Percentiles rank a stretch among this genome's conserved stretches.
Evolutionary conservation across 2,888 invertebrate species (phyloP).

Genomic region (Chrysolina oricalcia): DNA sequence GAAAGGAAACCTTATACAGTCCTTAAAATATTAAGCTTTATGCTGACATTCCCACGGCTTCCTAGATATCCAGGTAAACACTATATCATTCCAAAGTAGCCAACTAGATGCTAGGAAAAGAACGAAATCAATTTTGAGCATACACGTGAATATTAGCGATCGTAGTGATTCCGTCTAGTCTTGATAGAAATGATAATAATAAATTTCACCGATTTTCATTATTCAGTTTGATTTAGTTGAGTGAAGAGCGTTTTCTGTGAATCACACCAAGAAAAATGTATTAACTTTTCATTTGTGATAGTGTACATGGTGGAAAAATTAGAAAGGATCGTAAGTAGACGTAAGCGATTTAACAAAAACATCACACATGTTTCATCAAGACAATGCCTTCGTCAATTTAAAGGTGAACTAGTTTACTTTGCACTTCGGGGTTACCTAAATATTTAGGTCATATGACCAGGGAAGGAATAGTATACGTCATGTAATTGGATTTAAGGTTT

Average conservation of each 20-base stretch:
- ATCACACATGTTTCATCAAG: no score
- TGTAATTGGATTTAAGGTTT: no score
- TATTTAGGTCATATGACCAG: no score
- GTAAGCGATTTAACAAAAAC: no score
- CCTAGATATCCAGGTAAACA: conserved; percentile 45
- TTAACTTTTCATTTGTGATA: neutral
- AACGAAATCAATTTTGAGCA: conserved; percentile 11
- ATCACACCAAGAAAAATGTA: neutral
- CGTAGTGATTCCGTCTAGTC: conserved; percentile 10
- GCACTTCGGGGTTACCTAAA: no score
- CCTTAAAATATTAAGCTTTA: conserved; percentile 41
- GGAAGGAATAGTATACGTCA: no score
- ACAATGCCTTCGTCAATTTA: no score
- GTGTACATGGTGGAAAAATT: neutral
- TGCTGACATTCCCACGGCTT: conserved; percentile 43
- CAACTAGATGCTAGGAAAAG: conserved; percentile 1
- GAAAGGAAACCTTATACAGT: conserved; percentile 44
- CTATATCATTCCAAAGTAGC: conserved; percentile 31
- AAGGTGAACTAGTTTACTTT: no score
- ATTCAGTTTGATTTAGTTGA: neutral
- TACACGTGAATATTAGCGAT: neutral
- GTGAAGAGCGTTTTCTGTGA: neutral
- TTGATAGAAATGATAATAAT: neutral
- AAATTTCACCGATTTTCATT: neutral
- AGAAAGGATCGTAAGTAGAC: no score